phyloP scores from a whole-genome alignment of 1,140 invertebrate species.

The Drosophila nikananu region DNA sequence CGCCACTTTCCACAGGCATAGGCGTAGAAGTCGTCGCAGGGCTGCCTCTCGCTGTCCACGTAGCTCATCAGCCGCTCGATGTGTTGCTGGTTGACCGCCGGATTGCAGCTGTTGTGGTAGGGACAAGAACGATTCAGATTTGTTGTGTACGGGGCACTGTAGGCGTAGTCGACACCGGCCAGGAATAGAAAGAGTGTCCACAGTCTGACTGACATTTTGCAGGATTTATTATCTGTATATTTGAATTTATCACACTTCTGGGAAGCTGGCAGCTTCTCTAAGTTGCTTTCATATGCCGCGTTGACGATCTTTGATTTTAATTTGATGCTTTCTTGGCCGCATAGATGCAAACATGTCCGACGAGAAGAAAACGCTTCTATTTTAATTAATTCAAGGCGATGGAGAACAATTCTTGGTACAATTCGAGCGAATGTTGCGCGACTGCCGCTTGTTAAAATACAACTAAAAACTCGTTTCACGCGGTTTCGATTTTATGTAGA shows the following conservation, averaged over 20 bases:
- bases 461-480: constrained; percentile 78
- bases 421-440: constrained; percentile 49
- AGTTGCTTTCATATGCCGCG: constrained; percentile 7
- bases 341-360: constrained; percentile 62
- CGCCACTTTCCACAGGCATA: constrained; percentile 95
- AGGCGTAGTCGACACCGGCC: constrained; percentile 19
- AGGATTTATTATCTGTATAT: neutral
- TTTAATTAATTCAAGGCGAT: constrained; percentile 22
- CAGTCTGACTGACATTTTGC: constrained; percentile 6
- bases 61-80: constrained; percentile 85
- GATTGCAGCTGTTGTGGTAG: constrained; percentile 31
- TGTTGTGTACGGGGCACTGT: constrained; percentile 9
- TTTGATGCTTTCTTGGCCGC: constrained; percentile 19
- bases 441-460: constrained; percentile 70
- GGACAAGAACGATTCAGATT: constrained; percentile 40
- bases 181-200: constrained; percentile 7
- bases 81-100: constrained; percentile 48
- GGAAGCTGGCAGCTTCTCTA: neutral
- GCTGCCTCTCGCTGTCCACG: constrained; percentile 91
- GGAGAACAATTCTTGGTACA: neutral
- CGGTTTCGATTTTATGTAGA: constrained; percentile 69
- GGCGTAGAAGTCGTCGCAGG: constrained; percentile 95
- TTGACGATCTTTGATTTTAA: constrained; percentile 13
- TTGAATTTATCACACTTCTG: neutral
- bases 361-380: constrained; percentile 7